These are phyloP conservation scores for Esox masquinongy DNA, from an alignment of 2,797 vertebrate genomes.

Conservation along the genomic window DNA sequence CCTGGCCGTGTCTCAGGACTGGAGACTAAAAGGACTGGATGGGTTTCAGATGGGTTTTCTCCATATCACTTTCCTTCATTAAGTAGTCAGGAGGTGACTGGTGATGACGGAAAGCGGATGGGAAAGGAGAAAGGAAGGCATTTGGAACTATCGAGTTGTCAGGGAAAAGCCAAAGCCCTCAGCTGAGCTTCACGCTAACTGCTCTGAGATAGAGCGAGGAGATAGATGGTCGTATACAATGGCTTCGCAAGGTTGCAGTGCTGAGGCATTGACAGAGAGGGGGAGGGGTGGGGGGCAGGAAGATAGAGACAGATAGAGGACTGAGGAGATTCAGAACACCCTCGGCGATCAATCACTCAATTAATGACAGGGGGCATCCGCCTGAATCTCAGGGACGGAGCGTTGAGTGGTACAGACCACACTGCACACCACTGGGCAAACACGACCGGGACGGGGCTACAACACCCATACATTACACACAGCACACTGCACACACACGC, in stretches of 20 bases:
- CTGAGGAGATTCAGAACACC: constrained; percentile 11
- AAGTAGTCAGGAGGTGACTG: not conserved
- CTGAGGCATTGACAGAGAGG: not conserved
- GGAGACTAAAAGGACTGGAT: not conserved
- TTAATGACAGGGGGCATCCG: constrained; percentile 28
- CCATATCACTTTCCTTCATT: not conserved
- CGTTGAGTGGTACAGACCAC: not conserved
- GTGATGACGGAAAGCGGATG: not conserved
- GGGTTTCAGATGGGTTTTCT: not conserved
- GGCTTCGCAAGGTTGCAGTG: not conserved
- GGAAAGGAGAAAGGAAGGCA: not conserved
- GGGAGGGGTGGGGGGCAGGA: not conserved
- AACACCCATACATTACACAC: not conserved
- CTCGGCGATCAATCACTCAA: constrained; percentile 30
- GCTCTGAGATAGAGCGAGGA: not conserved
- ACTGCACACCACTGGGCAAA: not conserved
- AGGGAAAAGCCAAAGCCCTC: not conserved
- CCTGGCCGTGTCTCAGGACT: not conserved
- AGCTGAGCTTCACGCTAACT: not conserved
- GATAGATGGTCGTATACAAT: not conserved
- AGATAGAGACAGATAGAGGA: not conserved
- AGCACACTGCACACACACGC: not conserved
- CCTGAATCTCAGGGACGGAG: constrained; percentile 25
- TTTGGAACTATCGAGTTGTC: not conserved
- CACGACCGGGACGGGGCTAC: not conserved